Conservation (phyloP, 2,888 invertebrate species). For the Sinelater perroti region DNA sequence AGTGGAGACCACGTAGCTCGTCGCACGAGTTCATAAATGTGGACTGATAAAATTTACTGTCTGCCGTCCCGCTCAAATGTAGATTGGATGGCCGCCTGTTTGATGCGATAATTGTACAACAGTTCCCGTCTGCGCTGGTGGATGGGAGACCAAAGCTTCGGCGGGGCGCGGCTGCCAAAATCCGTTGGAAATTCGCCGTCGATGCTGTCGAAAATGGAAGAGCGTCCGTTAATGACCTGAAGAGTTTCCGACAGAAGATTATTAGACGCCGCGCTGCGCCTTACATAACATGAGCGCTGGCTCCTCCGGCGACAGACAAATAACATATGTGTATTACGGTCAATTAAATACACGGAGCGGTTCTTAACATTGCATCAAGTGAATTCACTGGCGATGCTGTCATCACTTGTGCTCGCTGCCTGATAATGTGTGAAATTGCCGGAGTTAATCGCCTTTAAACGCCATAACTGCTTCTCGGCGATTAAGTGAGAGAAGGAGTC, state of each 20-base stretch:
- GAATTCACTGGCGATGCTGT: conserved; percentile 45
- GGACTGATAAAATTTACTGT: conserved; percentile 17
- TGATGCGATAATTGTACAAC: conserved; percentile 15
- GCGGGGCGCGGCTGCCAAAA: too few species aligned
- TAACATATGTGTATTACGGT: conserved; percentile 49
- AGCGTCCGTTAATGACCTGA: conserved; percentile 6
- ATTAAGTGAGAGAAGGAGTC: conserved; percentile 27
- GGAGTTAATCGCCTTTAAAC: conserved; percentile 33
- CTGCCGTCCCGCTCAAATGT: conserved; percentile 14
- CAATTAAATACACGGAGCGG: conserved; percentile 49
- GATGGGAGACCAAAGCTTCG: too few species aligned
- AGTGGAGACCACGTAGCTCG: conserved; percentile 16
- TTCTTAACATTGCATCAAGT: conserved; percentile 39
- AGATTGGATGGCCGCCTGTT: conserved; percentile 11
- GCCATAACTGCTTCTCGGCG: conserved; percentile 24
- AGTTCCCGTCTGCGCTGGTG: too few species aligned
- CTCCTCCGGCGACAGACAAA: conserved; percentile 49
- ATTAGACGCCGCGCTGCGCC: too few species aligned
- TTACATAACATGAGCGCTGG: conserved; percentile 32
- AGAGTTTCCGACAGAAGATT: too few species aligned
- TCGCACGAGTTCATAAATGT: conserved; percentile 15
- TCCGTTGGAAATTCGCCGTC: background rate
- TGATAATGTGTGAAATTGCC: conserved; percentile 35
- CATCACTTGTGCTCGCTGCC: conserved; percentile 41
- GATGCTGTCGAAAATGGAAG: background rate